Evolutionary conservation across 2,888 invertebrate species (phyloP).

Genomic region (Brenthis daphne): DNA sequence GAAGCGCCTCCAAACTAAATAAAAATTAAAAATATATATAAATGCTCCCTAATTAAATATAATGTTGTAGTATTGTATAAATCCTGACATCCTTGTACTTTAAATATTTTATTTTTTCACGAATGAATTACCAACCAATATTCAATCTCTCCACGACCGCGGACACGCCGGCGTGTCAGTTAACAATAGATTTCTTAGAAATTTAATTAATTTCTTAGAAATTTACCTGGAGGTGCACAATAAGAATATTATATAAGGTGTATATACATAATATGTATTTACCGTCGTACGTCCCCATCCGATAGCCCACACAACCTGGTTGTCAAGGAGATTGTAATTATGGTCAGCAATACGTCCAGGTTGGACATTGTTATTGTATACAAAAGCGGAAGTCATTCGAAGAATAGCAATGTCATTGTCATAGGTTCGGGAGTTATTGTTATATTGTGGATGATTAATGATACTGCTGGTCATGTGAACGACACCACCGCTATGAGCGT

Average conservation of each 20-base stretch:
- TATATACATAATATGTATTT: slow-evolving; percentile 40
- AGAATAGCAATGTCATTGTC: slow-evolving; percentile 58
- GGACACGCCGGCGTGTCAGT: no score
- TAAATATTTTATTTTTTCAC: no score
- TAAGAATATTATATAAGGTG: no score
- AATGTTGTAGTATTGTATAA: no score
- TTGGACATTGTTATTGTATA: slow-evolving; percentile 39
- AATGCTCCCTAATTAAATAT: neutral
- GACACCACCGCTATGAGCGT: slow-evolving; percentile 54
- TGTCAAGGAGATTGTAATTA: slow-evolving; percentile 47
- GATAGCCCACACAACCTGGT: slow-evolving; percentile 48
- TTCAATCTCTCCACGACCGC: no score
- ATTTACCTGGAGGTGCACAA: no score
- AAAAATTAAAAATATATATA: neutral
- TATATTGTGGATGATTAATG: slow-evolving; percentile 48
- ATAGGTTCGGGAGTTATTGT: slow-evolving; percentile 48
- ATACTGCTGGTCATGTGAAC: slow-evolving; percentile 41
- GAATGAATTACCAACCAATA: no score
- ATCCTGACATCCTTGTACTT: no score
- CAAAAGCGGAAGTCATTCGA: slow-evolving; percentile 39
- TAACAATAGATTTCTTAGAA: no score
- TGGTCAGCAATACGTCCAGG: slow-evolving; percentile 45
- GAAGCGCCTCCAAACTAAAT: slow-evolving; percentile 19
- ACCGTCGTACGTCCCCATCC: slow-evolving; percentile 48
- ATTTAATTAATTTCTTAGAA: no score